Conservation (phyloP, 2,888 invertebrate species). For the Anarsia innoxiella region DNA sequence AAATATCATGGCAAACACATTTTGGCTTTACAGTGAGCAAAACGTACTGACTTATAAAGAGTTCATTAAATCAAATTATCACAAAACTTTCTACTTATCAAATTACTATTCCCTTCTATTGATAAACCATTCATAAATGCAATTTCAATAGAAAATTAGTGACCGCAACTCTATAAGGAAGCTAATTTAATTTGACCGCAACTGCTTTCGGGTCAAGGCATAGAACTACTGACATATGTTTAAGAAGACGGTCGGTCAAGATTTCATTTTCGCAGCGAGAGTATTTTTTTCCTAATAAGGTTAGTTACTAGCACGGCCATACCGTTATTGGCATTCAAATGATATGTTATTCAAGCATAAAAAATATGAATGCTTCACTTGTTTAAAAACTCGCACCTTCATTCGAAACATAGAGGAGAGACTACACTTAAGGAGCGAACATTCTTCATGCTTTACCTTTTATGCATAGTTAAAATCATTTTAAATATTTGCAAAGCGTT, state of each 20-base stretch:
- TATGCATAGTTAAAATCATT: no score
- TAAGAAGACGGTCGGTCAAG: slow-evolving; percentile 38
- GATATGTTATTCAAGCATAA: slow-evolving; percentile 43
- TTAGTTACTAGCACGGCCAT: slow-evolving; percentile 43
- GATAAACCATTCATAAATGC: no score
- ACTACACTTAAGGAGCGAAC: not conserved
- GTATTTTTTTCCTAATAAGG: slow-evolving; percentile 53
- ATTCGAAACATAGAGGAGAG: slow-evolving; percentile 29
- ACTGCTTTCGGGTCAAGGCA: slow-evolving; percentile 39
- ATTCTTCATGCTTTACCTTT: not conserved
- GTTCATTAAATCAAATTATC: no score
- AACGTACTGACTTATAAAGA: no score
- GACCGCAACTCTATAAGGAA: slow-evolving; percentile 8
- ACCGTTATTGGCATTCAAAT: slow-evolving; percentile 62
- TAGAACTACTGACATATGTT: slow-evolving; percentile 40
- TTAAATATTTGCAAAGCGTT: not conserved
- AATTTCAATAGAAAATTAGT: no score
- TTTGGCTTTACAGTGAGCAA: not conserved
- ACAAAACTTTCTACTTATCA: no score
- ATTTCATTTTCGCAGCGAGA: slow-evolving; percentile 55
- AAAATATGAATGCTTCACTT: slow-evolving; percentile 50
- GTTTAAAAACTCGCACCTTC: slow-evolving; percentile 40
- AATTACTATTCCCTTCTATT: no score
- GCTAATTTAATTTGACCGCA: slow-evolving; percentile 11
- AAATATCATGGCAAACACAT: not conserved